Evolutionary conservation across 2,888 invertebrate genomes (phyloP), one percentile per base, ranked within the genome.

Genomic region (Ectemnius cavifrons): DNA sequence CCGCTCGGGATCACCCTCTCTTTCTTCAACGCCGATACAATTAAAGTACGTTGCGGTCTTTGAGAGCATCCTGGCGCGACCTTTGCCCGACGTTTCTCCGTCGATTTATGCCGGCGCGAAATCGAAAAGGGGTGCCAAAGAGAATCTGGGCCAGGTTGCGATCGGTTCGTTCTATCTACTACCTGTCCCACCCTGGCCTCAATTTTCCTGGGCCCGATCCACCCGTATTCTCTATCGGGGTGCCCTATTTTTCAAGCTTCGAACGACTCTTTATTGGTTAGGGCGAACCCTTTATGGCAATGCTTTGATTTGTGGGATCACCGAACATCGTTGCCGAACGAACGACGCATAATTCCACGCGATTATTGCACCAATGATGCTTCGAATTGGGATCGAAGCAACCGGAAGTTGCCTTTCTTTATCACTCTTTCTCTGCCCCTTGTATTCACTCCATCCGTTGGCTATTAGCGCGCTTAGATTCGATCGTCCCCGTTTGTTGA

Each of bases 31-130:
- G 61, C 58, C 80, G 89, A 89, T 87, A 89, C 89, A 89, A 89
- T 89, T 89, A 89, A 89, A 89, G 85, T 89, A 87, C 89, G 89
- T 89, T 89, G 89, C 84, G 89, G 87, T 87, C 79, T 85, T 82
- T 81, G 78, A 79, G 37, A 80, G 82, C 63, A 47, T 28, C 28
- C 49, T 23, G 37, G 59, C 63, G 2, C 27, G 14, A 16, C 57
- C 63, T 27, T 46, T 45, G 37, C 61, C n/a, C 8, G 59, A 28
- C 73, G 79, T 76, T 80, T 71, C 76, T 76, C 78, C 78, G 79
- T 79, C 85, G 84, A 87, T 87, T 86, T 86, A 84, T 87, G 81
- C 77, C 71, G 46, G 78, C 75, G 80, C 82, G 82, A 78, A 83
- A 79, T 80, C 70, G 74, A 37, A 37, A 37, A 37, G 14, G 52